Evolutionary conservation across 2,888 invertebrate genomes (phyloP), one percentile per base, ranked within the genome.

Genomic region (Dermolepida albohirtum): DNA sequence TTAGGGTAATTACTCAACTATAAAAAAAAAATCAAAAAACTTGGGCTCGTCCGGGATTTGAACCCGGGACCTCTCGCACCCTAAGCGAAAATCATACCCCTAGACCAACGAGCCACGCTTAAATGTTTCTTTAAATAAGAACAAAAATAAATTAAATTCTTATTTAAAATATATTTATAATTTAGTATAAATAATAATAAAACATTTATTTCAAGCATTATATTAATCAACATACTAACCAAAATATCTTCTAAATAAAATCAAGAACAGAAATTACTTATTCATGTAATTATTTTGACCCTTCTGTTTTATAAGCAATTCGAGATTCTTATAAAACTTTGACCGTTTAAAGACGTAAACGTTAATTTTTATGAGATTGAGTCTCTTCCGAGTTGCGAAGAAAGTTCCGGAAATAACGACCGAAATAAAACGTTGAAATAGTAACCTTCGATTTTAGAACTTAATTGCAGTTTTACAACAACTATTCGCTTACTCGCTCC

Each of bases 31-130:
- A 29, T 49, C 47, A 72, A 72, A 66, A 70, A 68, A 54, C 52
- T 70, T 79, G 85, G 85, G 85, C 86, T 86, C 86, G 85, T 85
- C 85, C 85, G 85, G 85, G 85, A 85, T 84, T 85, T 85, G 85
- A 86, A 85, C 85, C 85, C 85, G 84, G 85, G 85, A 85, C 85
- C 85, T 86, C 86, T 84, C 85, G 85, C 85, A 87, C 87, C 87
- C 88, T 87, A 88, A 88, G 88, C 87, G 87, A 87, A 86, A 88
- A 87, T 87, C 87, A 87, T 87, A 88, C 87, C 88, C 87, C 88
- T 88, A 88, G 88, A 88, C 88, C 88, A 88, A 87, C 87, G 88
- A 87, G 87, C 88, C 88, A 68, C 4, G 22, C 4, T 22, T 22
- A 22, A 2, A 22, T 4, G 4, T 22, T 1, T 22, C 4, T 22